Evolutionary conservation across 92 coral and sea anemone species (phyloP), one percentile per base, ranked within the genome.

Genomic region (Porites evermanni): DNA sequence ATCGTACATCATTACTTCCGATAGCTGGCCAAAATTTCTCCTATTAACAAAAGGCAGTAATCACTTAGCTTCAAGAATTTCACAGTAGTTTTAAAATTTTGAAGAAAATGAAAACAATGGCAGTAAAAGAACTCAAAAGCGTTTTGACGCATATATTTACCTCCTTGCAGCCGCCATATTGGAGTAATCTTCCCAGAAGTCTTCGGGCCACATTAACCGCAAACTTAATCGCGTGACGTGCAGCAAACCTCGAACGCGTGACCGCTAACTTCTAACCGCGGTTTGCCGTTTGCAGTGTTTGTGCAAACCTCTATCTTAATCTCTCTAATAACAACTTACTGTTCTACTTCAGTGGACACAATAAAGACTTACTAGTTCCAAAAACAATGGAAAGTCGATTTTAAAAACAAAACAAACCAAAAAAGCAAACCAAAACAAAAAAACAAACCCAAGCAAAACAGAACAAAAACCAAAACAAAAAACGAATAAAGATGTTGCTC

Each of bases 1-100:
- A 79, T 79, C 71, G 72, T 67, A 79, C 71, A 32, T 64, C 83
- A 79, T 64, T 60, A 12, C 83, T 79, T 79, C 83, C 83, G 83
- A 79, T n/a, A 64, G 83, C 83, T 64, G 83, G 71, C 59, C 70
- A 67, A 64, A 79, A 47, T 79, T 79, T 79, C 83, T 79, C 72
- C 83, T 78, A 66, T 78, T 60, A 78, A 61, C 44, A 16, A 78
- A 78, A 61, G 70, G 70, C 70, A 78, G 82, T 64, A 59, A 64
- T 78, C 53, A 17, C 70, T 26, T 72, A 78, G 82, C 52, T 38
- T 59, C 24, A 78, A 78, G 70, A 26, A 59, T 61, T 14, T 78
- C 70, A 59, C 68, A 14, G 82, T 59, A 78, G 69, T 56, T 60
- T 59, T 29, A 78, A 56, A 60, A 61, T 60, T 11, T 59, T 78